Evolutionary conservation across 53 echinoderm and acorn worm species (phyloP).

Genomic region (Zoroaster sp.): DNA sequence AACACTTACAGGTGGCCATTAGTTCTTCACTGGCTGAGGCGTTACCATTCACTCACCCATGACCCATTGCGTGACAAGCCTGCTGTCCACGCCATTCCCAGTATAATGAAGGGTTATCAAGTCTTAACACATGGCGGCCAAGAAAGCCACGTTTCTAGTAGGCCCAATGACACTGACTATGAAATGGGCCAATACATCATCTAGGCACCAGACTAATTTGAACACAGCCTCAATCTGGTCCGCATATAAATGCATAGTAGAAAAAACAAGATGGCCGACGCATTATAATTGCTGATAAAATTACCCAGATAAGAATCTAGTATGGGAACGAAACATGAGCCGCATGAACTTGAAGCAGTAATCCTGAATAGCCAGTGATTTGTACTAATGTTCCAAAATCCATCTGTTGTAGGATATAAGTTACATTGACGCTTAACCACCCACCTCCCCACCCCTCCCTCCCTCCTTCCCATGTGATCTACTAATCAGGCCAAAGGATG

Average conservation of each 20-base stretch:
- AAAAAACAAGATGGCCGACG: neutral
- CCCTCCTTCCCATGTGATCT: neutral
- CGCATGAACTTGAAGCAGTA: neutral
- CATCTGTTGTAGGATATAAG: neutral
- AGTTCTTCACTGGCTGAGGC: neutral
- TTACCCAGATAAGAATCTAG: neutral
- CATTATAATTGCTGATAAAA: neutral
- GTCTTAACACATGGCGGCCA: neutral
- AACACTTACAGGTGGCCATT: constrained; percentile 32
- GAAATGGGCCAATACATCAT: neutral
- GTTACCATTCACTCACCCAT: constrained; percentile 19
- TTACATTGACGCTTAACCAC: too few species aligned
- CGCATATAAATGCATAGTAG: neutral
- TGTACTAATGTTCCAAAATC: neutral
- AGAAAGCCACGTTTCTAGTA: neutral
- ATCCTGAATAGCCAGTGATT: neutral
- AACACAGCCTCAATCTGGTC: neutral
- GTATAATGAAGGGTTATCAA: neutral
- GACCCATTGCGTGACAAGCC: neutral
- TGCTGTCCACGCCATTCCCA: neutral
- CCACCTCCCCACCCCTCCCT: neutral
- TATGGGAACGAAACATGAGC: neutral
- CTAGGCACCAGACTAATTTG: neutral
- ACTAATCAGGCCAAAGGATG: constrained; percentile 18
- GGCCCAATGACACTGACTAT: neutral